Base-by-base conservation (phyloP, 2,113 vertebrate species). In the Himantopus leucocephalus region DNA sequence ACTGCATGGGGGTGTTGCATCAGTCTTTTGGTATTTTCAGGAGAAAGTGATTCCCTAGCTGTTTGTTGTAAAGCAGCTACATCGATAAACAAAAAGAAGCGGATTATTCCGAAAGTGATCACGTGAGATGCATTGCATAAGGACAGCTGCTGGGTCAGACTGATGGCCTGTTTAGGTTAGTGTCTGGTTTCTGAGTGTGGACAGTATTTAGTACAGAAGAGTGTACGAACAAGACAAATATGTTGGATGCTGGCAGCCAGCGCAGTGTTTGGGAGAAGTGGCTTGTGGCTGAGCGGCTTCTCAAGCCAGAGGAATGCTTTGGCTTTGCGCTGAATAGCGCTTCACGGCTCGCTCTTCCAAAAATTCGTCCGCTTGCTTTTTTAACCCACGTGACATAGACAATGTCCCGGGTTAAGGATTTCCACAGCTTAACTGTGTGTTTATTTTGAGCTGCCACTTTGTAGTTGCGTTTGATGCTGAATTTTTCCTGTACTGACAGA, bases 261-360 rank as follows among this genome's bases (percentile, higher is more conserved):
- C 0, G 5, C 3, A 0, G 1, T 6, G 26, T 21, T 56, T 1
- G 26, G 37, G 45, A 39, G 30, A 7, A 34, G 72, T 4, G 52
- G 29, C 72, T 63, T 3, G 4, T 63, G 66, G 29, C 48, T 2
- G 2, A 17, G 47, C 60, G 59, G 27, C 63, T 88, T 7, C 56
- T 17, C 0, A 3, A 45, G 88, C 30, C 58, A 10, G 7, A 9
- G 73, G 80, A 17, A 4, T 6, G n/a, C 52, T 18, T 34, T 35
- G 83, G 4, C 75, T 85, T 10, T 32, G 59, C 1, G 5, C 37
- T 45, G 27, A 5, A 12, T 4, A 1, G 3, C 5, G 56, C 73
- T 72, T 34, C 50, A 0, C 0, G 1, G 23, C 74, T 58, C 1
- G 0, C 43, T 9, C n/a, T 29, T 18, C 45, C 48, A 3, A 11